Percentiles rank a stretch among this genome's conserved stretches.
Evolutionary conservation across 2,113 vertebrate genomes (phyloP).

Genomic region (Azemiops feae): DNA sequence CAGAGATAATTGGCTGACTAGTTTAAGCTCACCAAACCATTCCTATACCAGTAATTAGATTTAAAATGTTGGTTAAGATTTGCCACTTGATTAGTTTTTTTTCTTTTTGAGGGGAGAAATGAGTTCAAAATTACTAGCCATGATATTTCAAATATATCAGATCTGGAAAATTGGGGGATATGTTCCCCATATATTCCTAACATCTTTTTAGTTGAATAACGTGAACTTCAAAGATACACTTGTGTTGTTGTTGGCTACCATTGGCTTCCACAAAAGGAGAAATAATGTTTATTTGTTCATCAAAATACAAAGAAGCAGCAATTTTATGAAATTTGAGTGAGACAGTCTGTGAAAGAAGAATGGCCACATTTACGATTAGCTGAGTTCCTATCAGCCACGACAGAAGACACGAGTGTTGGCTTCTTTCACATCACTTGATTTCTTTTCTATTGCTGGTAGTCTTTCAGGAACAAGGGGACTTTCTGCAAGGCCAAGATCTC

Average conservation of each 20-base stretch:
- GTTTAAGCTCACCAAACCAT: not conserved
- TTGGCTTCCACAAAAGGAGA: not conserved
- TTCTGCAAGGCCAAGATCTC: not conserved
- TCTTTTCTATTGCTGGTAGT: not conserved
- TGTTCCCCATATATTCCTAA: not conserved
- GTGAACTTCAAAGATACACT: not conserved
- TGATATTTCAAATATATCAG: no score
- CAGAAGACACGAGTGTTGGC: not conserved
- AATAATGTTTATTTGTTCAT: not conserved
- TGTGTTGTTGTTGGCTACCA: not conserved
- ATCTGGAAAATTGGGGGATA: not conserved
- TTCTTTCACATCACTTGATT: not conserved
- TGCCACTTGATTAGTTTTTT: not conserved
- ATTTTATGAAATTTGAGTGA: not conserved
- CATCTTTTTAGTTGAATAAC: not conserved
- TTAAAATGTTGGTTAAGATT: not conserved
- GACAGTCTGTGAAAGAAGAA: not conserved
- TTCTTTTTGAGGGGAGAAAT: no score
- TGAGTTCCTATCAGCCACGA: not conserved
- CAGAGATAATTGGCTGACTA: no score
- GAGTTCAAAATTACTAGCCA: not conserved
- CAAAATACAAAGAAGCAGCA: not conserved
- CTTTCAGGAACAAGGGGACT: not conserved
- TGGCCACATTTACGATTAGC: not conserved
- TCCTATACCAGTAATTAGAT: not conserved